Base-by-base conservation (phyloP, 1,140 invertebrate species). In the Tenebrio molitor region DNA sequence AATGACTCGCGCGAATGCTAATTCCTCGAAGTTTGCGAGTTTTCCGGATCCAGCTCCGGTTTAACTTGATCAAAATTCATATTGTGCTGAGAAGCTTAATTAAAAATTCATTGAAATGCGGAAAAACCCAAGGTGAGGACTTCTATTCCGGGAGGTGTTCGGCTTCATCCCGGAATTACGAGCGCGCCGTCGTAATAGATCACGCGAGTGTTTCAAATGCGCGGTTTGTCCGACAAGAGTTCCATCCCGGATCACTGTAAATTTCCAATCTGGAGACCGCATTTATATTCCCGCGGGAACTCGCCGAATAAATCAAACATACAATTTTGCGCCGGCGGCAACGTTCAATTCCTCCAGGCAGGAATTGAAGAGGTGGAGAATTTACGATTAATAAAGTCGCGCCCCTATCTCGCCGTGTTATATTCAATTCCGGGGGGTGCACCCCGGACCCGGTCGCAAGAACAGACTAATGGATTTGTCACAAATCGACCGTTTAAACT, bases 371-470 rank as follows among this genome's bases (percentile, higher is more conserved):
- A 58, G 50, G 23, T 58, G 23, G 50, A 33, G 23, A 34, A 58
- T 58, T 58, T 58, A 29, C 50, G 50, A 58, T 58, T 58, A 58
- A 58, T 58, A 58, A 50, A 58, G 50, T 58, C 50, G n/a, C 50
- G 15, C 50, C 50, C 50, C 46, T 21, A 3, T 8, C 42, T 46
- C 42, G 16, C 46, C 23, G 10, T 19, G 50, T 29, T 58, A 58
- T 29, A 58, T 58, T 58, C 50, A 58, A 58, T 58, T 58, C n/a
- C 21, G 21, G 5, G 36, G 6, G 5, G 36, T 39, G 12, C 36
- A n/a, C 5, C 36, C n/a, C 12, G n/a, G 36, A 12, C 12, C 12
- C 12, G 14, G 50, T 12, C 14, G 15, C 7, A 58, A 7, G 44
- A 50, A 50, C 7, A 8, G 16, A 53, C 46, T 53, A 58, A 58